Conservation (phyloP, 2,797 vertebrate species). For the Crocodylus rhombifer region DNA sequence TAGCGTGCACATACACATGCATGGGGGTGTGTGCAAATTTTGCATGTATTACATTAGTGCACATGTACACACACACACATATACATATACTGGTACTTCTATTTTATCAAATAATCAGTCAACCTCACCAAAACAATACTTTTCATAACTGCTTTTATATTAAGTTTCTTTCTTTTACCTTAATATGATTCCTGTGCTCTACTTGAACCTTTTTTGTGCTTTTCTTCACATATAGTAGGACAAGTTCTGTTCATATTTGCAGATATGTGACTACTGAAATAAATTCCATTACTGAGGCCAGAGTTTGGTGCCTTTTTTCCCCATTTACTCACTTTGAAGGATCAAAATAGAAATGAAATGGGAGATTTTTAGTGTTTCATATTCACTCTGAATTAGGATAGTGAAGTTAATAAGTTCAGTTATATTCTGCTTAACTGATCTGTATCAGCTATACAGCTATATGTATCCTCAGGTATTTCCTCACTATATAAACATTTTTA, state of each 20-base stretch:
- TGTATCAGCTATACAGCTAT: too few species aligned
- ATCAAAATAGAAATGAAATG: neutral
- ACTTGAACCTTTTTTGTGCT: neutral
- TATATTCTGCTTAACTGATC: too few species aligned
- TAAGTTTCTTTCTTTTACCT: neutral
- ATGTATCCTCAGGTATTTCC: too few species aligned
- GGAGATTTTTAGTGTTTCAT: neutral
- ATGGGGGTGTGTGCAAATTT: too few species aligned
- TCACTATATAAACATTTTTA: too few species aligned
- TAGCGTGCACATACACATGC: too few species aligned
- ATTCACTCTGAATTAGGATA: too few species aligned
- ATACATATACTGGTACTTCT: neutral
- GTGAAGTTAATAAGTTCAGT: too few species aligned
- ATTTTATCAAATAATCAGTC: neutral
- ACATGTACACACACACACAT: neutral
- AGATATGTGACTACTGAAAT: neutral
- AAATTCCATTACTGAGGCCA: neutral
- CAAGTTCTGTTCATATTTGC: neutral
- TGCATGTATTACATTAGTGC: too few species aligned
- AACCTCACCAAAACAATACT: neutral
- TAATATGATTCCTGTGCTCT: neutral
- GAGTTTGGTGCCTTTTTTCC: fast-evolving
- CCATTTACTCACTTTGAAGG: neutral
- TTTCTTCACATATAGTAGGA: neutral
- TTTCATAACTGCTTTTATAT: neutral